These are phyloP conservation scores for Argyrosomus japonicus DNA, from an alignment of 2,113 vertebrate genomes.

Conservation along the genomic window DNA sequence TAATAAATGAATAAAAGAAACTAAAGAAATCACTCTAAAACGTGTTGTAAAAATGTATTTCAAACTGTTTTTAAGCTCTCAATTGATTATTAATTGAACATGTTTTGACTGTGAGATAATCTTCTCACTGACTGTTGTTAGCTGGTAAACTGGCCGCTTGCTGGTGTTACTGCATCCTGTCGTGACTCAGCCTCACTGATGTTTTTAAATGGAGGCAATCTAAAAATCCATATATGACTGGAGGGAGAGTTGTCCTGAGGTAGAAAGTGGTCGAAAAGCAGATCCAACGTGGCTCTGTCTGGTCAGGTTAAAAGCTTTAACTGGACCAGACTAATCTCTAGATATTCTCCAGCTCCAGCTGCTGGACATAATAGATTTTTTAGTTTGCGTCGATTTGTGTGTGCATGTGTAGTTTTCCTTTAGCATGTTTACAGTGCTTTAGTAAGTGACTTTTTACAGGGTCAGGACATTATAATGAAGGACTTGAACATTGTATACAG, in stretches of 20 bases:
- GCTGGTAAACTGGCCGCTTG: neutral
- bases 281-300: neutral
- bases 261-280: constrained; percentile 16
- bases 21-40: neutral
- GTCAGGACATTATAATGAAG: neutral
- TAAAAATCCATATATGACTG: constrained; percentile 55
- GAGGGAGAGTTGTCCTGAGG: constrained; percentile 33
- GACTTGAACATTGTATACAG: neutral
- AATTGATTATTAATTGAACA: neutral
- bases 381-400: neutral
- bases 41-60: neutral
- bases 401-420: neutral
- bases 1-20: neutral
- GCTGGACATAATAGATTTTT: neutral
- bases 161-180: neutral
- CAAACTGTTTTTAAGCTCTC: neutral
- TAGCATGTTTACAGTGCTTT: neutral
- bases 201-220: constrained; percentile 23
- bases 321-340: neutral
- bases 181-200: neutral
- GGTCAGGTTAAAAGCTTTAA: constrained; percentile 50
- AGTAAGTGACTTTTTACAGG: neutral
- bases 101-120: neutral
- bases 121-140: neutral
- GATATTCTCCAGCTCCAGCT: no score